Conservation (phyloP, 2,797 vertebrate genomes). For the Fringilla coelebs region DNA sequence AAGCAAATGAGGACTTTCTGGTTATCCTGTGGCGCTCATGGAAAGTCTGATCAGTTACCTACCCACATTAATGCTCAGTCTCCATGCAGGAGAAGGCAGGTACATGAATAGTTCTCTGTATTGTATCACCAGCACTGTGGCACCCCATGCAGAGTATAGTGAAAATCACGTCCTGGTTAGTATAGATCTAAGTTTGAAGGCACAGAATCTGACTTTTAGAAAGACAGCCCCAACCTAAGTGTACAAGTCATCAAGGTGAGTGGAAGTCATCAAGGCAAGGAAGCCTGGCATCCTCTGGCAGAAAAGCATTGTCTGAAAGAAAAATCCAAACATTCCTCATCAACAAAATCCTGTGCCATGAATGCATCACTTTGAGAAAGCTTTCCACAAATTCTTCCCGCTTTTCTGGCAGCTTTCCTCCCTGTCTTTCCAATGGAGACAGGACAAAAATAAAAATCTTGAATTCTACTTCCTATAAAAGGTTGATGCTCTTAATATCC, state of each 20-base stretch:
- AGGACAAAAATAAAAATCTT: not conserved
- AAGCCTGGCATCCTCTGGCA: not conserved
- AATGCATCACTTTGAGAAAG: not conserved
- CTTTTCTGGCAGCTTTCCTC: not conserved
- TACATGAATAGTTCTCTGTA: not conserved
- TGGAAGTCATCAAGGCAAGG: not conserved
- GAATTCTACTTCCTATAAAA: not conserved
- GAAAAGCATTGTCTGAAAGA: not conserved
- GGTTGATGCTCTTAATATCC: not conserved
- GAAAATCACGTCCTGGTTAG: not conserved
- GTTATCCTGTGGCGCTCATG: not conserved
- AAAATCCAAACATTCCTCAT: not conserved
- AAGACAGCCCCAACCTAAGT: not conserved
- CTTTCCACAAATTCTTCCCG: not conserved
- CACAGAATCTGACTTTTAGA: not conserved
- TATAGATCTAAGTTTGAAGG: not conserved
- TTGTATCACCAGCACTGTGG: not conserved
- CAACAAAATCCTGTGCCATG: not conserved
- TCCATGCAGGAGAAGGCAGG: not conserved
- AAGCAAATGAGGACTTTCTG: not conserved
- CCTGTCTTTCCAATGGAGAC: not conserved
- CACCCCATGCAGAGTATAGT: not conserved
- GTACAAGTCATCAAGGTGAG: not conserved
- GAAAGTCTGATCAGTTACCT: not conserved
- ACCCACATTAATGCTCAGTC: not conserved